These are phyloP conservation scores for Perdita meconis DNA, from an alignment of 2,888 invertebrate species.

Conservation along the genomic window DNA sequence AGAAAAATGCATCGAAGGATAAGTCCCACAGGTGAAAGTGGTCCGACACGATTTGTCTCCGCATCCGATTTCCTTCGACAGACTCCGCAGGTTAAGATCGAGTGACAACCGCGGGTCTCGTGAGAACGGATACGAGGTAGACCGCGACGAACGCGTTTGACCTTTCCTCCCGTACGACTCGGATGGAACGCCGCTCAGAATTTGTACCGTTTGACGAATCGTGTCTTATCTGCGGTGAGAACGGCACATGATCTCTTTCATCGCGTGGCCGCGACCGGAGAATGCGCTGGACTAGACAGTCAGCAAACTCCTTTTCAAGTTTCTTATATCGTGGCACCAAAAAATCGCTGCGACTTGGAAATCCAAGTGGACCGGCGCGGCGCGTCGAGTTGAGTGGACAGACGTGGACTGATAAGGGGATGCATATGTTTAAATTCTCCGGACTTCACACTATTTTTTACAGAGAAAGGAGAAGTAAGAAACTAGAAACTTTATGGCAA, in stretches of 20 bases:
- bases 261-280: background rate
- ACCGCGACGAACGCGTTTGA: background rate
- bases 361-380: constrained; percentile 5
- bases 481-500: too few relatives aligned
- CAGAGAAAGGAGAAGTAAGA: too few relatives aligned
- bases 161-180: constrained; percentile 3
- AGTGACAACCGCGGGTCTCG: constrained; percentile 48
- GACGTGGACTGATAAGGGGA: background rate
- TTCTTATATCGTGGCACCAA: background rate
- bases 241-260: constrained; percentile 23
- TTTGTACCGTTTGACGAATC: constrained; percentile 20
- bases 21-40: background rate
- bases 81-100: constrained; percentile 49
- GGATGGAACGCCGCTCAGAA: constrained; percentile 3
- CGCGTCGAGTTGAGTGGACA: background rate
- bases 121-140: constrained; percentile 50
- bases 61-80: constrained; percentile 31
- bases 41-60: constrained; percentile 14
- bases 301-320: constrained; percentile 11
- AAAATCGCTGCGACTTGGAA: constrained; percentile 7
- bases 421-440: background rate
- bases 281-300: background rate
- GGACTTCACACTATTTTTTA: too few relatives aligned
- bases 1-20: background rate
- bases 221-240: constrained; percentile 40